A percentile compares a stretch with the other conserved stretches of the same genome.
Conservation (phyloP, 2,113 vertebrate species). For the Triplophysa dalaica region DNA sequence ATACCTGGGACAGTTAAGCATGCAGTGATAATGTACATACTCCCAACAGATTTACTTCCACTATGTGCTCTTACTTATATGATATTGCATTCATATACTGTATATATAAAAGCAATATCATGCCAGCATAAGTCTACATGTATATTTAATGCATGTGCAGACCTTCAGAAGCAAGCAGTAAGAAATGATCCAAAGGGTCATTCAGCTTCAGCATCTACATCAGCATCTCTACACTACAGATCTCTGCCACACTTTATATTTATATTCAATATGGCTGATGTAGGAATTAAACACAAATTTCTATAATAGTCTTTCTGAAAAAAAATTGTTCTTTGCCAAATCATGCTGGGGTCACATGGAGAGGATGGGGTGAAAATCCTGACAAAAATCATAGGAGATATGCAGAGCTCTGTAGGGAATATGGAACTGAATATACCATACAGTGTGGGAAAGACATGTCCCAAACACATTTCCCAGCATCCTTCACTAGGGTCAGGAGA, state of each 20-base stretch:
- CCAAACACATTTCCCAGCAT: constrained; percentile 48
- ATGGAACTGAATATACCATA: constrained; percentile 40
- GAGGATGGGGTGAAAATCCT: not conserved
- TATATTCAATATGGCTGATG: not conserved
- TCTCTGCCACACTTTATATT: not conserved
- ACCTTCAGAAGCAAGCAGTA: not conserved
- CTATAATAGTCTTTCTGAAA: not conserved
- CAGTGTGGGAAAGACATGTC: constrained; percentile 54
- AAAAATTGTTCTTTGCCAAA: not conserved
- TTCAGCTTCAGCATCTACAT: not conserved
- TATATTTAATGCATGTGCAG: not conserved
- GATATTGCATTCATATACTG: no score
- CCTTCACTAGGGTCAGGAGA: constrained; percentile 14
- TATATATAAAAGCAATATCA: no score
- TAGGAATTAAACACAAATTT: not conserved
- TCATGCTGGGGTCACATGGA: not conserved
- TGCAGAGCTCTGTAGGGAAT: constrained; percentile 50
- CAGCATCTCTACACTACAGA: not conserved
- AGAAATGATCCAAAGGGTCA: not conserved
- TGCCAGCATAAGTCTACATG: no score
- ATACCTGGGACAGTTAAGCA: no score
- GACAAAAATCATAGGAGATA: not conserved
- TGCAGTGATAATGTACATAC: no score
- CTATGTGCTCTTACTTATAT: no score
- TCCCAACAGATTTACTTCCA: no score